Percentiles rank a stretch among this genome's conserved stretches.
Evolutionary conservation across 2,113 vertebrate genomes (phyloP).

Genomic region (Centropus unirufus): DNA sequence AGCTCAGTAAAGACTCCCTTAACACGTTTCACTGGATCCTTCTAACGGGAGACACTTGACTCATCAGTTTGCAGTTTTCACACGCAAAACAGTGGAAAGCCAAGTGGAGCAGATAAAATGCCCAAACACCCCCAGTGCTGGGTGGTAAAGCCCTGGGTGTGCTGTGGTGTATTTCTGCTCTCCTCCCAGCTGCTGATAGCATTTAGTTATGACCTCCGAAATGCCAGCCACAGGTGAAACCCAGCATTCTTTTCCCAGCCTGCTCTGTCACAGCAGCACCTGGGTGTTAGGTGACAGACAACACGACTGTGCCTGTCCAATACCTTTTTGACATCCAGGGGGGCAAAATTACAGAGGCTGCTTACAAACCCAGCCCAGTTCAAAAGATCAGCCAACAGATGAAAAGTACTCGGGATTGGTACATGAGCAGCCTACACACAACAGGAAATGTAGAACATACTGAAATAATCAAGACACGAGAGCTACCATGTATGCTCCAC

Average conservation of each 20-base stretch:
- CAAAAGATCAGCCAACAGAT: neutral
- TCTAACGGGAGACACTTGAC: neutral
- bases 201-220: neutral
- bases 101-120: neutral
- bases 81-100: neutral
- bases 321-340: neutral
- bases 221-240: neutral
- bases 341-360: neutral
- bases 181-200: neutral
- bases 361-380: neutral
- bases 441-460: accelerated
- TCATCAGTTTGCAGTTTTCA: neutral
- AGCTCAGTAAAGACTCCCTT: neutral
- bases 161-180: neutral
- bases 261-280: neutral
- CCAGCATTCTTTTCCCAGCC: neutral
- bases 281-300: neutral
- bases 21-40: neutral
- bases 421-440: neutral
- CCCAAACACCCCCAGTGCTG: neutral
- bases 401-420: neutral
- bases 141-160: neutral
- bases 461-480: neutral
- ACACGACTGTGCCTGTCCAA: neutral
- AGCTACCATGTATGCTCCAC: neutral